Evolutionary conservation across 2,797 vertebrate species (phyloP), one percentile per base, ranked within the genome.

Genomic region (Clarias pachynema): DNA sequence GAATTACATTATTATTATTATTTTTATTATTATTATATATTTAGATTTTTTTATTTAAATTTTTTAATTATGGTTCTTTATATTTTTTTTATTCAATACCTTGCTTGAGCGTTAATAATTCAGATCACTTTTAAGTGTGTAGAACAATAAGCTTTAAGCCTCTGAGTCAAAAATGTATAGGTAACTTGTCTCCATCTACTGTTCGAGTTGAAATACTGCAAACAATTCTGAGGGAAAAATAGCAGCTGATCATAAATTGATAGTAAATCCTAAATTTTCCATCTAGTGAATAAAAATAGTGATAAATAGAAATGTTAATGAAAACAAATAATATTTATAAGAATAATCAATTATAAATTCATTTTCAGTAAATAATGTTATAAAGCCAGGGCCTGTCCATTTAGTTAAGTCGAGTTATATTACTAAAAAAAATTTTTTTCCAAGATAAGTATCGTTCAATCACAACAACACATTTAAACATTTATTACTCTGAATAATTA

Each of bases 121-220:
- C 7, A 68, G 29, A 68, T 68, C 29, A 31, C 29, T 68, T 6
- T 6, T 0, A 10, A 40, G 34, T 40, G 34, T 70, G 0, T 18
- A 40, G 34, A 22, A 26, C n/a, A 74, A 4, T 29, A 29, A 29
- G 73, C 16, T n/a, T 2, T 1, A 22, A 75, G 1, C 16, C 1
- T 5, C 6, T 20, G 1, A 49, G 14, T 24, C 44, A 57, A 12
- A 79, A 40, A 57, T 56, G 34, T 22, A 31, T 20, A 74, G 3
- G 1, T 73, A 37, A 59, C 49, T 60, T 80, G 63, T 68, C 70
- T 77, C 85, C 70, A 82, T 82, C 85, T 68, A 22, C 49, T 82
- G 68, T 22, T 40, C 5, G 4, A 75, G 5, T 22, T 59, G 16
- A 66, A 7, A 24, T 20, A 65, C 18, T 63, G 40, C 59, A 77